These are phyloP conservation scores for Sarcophaga rosellei DNA, from an alignment of 2,888 invertebrate species.

Conservation along the genomic window DNA sequence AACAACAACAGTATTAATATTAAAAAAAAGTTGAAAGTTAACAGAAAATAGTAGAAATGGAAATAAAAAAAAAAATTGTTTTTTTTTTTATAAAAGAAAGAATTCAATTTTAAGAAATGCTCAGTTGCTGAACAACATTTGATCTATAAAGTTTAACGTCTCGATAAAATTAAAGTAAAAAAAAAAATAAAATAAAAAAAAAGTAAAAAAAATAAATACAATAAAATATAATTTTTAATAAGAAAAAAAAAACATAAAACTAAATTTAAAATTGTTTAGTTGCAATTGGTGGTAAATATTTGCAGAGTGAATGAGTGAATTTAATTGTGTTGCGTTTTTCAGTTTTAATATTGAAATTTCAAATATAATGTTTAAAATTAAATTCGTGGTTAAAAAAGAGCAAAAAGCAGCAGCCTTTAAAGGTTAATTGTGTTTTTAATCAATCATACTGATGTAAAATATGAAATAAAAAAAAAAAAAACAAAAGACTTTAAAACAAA, in stretches of 20 bases:
- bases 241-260: background rate
- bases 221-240: no score
- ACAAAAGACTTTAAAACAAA: no score
- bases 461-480: no score
- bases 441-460: no score
- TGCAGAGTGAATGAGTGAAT: background rate
- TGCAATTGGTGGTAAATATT: background rate
- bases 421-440: no score
- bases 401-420: no score
- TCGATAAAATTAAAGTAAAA: conserved; percentile 2
- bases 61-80: conserved; percentile 8
- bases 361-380: no score
- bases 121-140: conserved; percentile 51
- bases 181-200: background rate
- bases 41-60: conserved; percentile 21
- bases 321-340: background rate
- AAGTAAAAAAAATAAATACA: background rate
- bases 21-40: background rate
- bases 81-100: conserved; percentile 42
- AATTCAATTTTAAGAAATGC: conserved; percentile 28
- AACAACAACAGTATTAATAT: conserved; percentile 12
- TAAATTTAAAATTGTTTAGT: background rate
- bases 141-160: conserved; percentile 29
- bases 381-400: no score
- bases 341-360: background rate